phyloP scores from a whole-genome alignment of 1,140 invertebrate genomes.

The Scaptomyza pallida region DNA sequence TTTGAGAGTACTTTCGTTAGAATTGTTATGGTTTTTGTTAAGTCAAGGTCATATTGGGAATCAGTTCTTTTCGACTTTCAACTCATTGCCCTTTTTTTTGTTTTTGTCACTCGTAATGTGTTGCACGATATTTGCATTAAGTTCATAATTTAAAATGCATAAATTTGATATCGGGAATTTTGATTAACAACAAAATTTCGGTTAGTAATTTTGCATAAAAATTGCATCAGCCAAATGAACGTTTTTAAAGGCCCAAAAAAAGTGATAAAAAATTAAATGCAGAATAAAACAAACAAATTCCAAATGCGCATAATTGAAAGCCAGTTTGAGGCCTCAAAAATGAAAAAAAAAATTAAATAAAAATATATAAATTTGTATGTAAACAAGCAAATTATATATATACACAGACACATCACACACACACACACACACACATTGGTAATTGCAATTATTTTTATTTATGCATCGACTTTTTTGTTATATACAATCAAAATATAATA shows the following conservation, averaged over 20 bases:
- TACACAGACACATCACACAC: conserved; percentile 9
- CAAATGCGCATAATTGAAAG: conserved; percentile 67
- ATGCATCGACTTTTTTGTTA: conserved; percentile 53
- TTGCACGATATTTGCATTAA: conserved; percentile 67
- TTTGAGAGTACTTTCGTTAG: background rate
- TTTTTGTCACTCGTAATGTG: conserved; percentile 45
- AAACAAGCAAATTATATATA: conserved; percentile 58
- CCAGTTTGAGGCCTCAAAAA: conserved; percentile 67
- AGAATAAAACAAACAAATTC: conserved; percentile 48
- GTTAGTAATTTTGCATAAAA: conserved; percentile 78
- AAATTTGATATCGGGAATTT: conserved; percentile 33
- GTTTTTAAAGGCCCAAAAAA: conserved; percentile 15
- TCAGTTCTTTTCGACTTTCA: background rate
- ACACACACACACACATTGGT: conserved; percentile 38
- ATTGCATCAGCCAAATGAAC: conserved; percentile 73
- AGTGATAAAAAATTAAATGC: conserved; percentile 40
- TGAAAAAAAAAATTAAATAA: too few relatives aligned
- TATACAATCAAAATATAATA: conserved; percentile 51
- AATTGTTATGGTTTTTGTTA: background rate
- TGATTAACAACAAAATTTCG: conserved; percentile 62
- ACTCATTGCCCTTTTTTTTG: conserved; percentile 58
- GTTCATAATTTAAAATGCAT: conserved; percentile 77
- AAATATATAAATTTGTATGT: conserved; percentile 31
- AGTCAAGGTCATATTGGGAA: background rate
- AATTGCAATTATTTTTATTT: conserved; percentile 78